Base-by-base conservation (phyloP, 2,888 invertebrate genomes). In the Cephonodes hylas region DNA sequence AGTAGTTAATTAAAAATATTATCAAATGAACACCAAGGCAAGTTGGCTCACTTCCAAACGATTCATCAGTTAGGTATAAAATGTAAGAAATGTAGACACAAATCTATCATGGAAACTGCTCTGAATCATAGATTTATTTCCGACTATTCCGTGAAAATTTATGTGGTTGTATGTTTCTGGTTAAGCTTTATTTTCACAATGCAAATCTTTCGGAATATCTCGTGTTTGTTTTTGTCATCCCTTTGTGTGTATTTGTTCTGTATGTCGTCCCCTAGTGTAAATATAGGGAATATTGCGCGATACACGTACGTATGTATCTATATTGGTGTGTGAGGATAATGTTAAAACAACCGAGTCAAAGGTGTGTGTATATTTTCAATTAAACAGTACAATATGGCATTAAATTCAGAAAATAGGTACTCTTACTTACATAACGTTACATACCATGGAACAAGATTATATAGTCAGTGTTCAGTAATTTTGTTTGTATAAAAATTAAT, bases 101-200 rank as follows among this genome's bases (percentile, higher is more conserved):
- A 18, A 10, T 31, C 53, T 31, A 53, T 31, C 53, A 53, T 25
- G 53, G 53, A 31, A 53, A 15, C 18, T 18, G 46, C 22, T 48
- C 18, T 27, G 31, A 53, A 53, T 31, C 31, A 53, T 27, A 31
- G 10, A 56, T 46, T 57, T 63, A 58, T 38, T 45, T 58, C 15
- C 34, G 20, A 53, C 31, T 18, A 56, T 44, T 63, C 38, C 38
- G 53, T 18, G 18, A n/a, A 61, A 58, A 46, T 27, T 38, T 44
- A 57, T 34, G 27, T 31, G 18, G 23, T 66, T 31, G 22, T 62
- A 62, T 58, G 62, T 53, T 18, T 31, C 48, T 53, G 27, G 27
- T 0, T n/a, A 27, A 22, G 7, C 23, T 46, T 8, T 53, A 31
- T 31, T 10, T 18, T 31, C 18, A 10, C 31, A 15, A 7, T 53